These are phyloP conservation scores for Rhipidura dahli DNA, from an alignment of 2,113 vertebrate species.

Conservation along the genomic window DNA sequence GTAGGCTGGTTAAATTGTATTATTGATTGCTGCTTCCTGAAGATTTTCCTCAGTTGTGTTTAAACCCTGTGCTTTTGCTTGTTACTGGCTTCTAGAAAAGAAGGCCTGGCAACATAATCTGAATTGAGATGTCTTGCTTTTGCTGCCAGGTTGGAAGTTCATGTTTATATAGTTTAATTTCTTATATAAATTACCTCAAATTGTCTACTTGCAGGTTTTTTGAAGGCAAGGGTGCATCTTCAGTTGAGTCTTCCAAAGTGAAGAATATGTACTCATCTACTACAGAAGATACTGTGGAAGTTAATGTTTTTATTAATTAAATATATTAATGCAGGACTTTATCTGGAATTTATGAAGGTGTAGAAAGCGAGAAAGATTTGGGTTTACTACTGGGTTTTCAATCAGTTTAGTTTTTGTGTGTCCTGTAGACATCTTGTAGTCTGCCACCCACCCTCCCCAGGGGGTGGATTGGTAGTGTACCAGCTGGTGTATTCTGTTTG, in stretches of 20 bases:
- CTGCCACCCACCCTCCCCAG: not conserved
- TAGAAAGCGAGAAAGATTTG: not conserved
- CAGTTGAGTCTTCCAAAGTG: not conserved
- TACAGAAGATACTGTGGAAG: not conserved
- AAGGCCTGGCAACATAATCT: not conserved
- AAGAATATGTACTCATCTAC: not conserved
- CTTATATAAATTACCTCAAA: not conserved
- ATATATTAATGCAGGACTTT: not conserved
- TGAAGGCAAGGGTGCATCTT: not conserved
- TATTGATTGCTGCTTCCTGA: slow-evolving; percentile 3
- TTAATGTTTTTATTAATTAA: not conserved
- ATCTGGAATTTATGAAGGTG: not conserved
- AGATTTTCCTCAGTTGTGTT: not conserved
- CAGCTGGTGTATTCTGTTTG: slow-evolving; percentile 57
- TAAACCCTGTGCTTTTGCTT: not conserved
- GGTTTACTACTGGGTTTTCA: not conserved
- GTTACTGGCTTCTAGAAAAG: not conserved
- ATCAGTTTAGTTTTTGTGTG: not conserved
- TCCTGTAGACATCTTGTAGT: slow-evolving; percentile 49
- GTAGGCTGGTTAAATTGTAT: not conserved
- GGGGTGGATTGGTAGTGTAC: slow-evolving; percentile 25
- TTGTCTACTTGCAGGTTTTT: not conserved
- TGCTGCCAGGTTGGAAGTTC: not conserved
- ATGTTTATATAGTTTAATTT: not conserved
- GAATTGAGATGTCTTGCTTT: not conserved